Conservation (phyloP, 2,888 invertebrate species). For the Peribatodes rhomboidaria region DNA sequence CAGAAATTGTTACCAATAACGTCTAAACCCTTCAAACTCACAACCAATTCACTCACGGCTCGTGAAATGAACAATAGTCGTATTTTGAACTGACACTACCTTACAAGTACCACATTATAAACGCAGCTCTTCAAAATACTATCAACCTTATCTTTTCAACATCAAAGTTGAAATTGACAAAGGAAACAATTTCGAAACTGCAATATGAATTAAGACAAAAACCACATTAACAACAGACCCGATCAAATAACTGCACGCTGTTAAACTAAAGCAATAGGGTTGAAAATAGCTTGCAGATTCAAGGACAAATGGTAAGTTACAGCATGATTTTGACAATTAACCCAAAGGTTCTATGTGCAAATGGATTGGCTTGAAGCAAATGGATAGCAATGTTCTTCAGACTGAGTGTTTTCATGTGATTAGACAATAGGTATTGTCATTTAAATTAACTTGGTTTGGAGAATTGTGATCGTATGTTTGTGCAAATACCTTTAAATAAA, state of each 20-base stretch:
- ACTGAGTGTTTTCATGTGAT: conserved; percentile 59
- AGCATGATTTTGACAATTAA: conserved; percentile 70
- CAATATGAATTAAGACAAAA: neutral
- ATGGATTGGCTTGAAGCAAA: conserved; percentile 80
- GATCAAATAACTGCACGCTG: neutral
- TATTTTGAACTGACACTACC: conserved; percentile 70
- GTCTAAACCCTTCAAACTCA: conserved; percentile 62
- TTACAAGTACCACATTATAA: conserved; percentile 45
- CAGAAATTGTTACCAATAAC: no score
- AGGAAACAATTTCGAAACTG: neutral
- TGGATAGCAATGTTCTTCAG: conserved; percentile 67
- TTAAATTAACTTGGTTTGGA: conserved; percentile 43
- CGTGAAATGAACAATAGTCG: conserved; percentile 75
- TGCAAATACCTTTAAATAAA: neutral
- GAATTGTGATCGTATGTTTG: neutral
- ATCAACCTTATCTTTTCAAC: neutral
- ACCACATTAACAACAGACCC: conserved; percentile 4
- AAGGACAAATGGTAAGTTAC: conserved; percentile 27
- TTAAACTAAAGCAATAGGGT: conserved; percentile 8
- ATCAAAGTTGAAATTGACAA: conserved; percentile 47
- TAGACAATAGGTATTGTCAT: conserved; percentile 53
- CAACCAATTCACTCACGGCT: conserved; percentile 75
- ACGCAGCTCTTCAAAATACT: conserved; percentile 6
- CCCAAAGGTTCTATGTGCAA: conserved; percentile 76
- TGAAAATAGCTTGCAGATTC: conserved; percentile 16